Base-by-base conservation (phyloP, 2,888 invertebrate genomes). In the Odontocolon sp. region DNA sequence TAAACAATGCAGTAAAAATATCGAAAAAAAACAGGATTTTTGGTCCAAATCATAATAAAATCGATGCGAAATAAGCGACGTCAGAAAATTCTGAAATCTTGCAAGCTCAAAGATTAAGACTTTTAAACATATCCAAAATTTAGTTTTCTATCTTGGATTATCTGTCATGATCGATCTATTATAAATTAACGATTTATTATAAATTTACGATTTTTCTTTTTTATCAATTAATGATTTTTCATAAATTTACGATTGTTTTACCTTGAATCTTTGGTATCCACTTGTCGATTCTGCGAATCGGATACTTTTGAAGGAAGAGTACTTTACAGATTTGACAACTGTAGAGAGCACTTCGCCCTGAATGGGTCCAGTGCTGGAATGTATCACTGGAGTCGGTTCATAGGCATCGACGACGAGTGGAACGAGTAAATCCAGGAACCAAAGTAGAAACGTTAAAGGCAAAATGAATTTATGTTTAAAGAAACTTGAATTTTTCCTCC, bases 221-320 rank as follows among this genome's bases (percentile, higher is more conserved):
- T 18, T 5, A 6, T 3, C 5, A n/a, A 26, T 40, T 28, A 2
- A 18, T 42, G n/a, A n/a, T n/a, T n/a, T n/a, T n/a, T n/a, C n/a
- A n/a, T n/a, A n/a, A n/a, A 8, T 8, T n/a, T 14, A 45, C 2
- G 9, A 38, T 50, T 33, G n/a, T n/a, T n/a, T 76, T 80, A 85
- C 87, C 82, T 82, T 84, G 36, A 86, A 87, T 63, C 86, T 75
- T 3, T 79, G 66, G 14, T 80, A 26, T 8, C 80, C 82, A 8
- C 78, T 0, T 6, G 86, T 83, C 6, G 86, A 71, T 56, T 83
- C 77, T 3, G 81, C 86, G 68, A 83, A 87, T 8, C 83, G 86
- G 31, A 87, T 87, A 6, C 85, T 84, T 64, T 64, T 81, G 18
- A 86, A 87, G 1, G 84, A 68, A 3, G 81, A 79, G 61, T 81